Percentiles rank a stretch among this genome's conserved stretches.
These are phyloP conservation scores for Trachurus trachurus DNA, from an alignment of 2,797 vertebrate genomes.

Conservation along the genomic window DNA sequence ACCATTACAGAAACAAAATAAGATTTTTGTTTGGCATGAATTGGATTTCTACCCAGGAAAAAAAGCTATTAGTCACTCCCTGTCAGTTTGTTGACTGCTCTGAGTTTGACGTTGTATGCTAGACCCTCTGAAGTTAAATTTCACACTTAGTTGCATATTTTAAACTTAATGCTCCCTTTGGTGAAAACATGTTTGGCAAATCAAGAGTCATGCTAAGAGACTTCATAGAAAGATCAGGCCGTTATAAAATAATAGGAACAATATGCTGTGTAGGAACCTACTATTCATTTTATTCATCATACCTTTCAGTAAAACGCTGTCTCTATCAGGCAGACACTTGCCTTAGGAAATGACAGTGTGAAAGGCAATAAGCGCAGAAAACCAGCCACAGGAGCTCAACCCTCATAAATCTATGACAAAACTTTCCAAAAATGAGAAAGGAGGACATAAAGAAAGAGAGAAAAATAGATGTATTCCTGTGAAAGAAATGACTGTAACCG, in stretches of 20 bases:
- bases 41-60: slow-evolving; percentile 81
- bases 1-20: slow-evolving; percentile 88
- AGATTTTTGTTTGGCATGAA: slow-evolving; percentile 88
- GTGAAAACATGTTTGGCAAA: slow-evolving; percentile 68
- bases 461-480: slow-evolving; percentile 76
- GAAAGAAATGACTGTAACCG: slow-evolving; percentile 85
- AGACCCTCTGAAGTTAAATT: slow-evolving; percentile 74
- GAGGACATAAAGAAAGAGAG: slow-evolving; percentile 65
- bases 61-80: slow-evolving; percentile 86
- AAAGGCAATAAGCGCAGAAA: slow-evolving; percentile 78
- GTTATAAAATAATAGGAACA: slow-evolving; percentile 56
- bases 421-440: slow-evolving; percentile 80
- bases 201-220: slow-evolving; percentile 66
- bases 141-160: slow-evolving; percentile 71
- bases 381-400: slow-evolving; percentile 68
- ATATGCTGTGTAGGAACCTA: slow-evolving; percentile 44
- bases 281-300: slow-evolving; percentile 73
- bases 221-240: slow-evolving; percentile 59
- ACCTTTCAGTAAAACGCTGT: slow-evolving; percentile 73
- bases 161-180: slow-evolving; percentile 65
- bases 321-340: slow-evolving; percentile 74
- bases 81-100: slow-evolving; percentile 82
- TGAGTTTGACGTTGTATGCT: slow-evolving; percentile 74
- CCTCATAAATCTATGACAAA: slow-evolving; percentile 88
- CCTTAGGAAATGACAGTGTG: slow-evolving; percentile 72